Conservation (phyloP, 2,888 invertebrate genomes). For the Colletes collaris region DNA sequence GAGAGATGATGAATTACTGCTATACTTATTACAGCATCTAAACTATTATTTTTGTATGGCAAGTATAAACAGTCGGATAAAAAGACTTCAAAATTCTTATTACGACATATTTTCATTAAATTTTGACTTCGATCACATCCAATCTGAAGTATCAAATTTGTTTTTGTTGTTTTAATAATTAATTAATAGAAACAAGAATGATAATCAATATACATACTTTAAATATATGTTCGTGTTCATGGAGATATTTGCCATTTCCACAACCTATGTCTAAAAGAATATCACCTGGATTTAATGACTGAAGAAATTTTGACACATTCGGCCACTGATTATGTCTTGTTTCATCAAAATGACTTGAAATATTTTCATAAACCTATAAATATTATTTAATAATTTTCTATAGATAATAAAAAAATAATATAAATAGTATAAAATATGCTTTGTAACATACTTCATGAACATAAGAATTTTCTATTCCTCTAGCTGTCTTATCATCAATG, state of each 20-base stretch:
- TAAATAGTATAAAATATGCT: not conserved
- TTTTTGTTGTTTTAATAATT: not conserved
- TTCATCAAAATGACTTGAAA: conserved; percentile 96
- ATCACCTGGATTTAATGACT: conserved; percentile 87
- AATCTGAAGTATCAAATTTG: conserved; percentile 84
- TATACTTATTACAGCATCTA: conserved; percentile 95
- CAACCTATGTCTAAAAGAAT: conserved; percentile 96
- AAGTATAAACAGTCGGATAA: conserved; percentile 90
- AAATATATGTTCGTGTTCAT: conserved; percentile 65
- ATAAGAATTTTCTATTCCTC: conserved; percentile 88
- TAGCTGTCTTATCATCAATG: conserved; percentile 84
- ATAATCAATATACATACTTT: conserved; percentile 65
- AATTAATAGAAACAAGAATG: not conserved
- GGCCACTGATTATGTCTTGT: conserved; percentile 98
- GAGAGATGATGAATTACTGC: conserved; percentile 99
- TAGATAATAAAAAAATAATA: not conserved
- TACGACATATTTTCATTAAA: conserved; percentile 87
- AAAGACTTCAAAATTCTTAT: conserved; percentile 87
- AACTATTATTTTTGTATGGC: conserved; percentile 87
- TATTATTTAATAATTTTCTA: conserved; percentile 7
- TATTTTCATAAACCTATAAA: conserved; percentile 94
- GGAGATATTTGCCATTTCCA: conserved; percentile 98
- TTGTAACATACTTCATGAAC: conserved; percentile 87
- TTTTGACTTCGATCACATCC: conserved; percentile 92
- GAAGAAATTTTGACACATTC: conserved; percentile 91